Conservation (phyloP, 2,797 vertebrate genomes). For the Lindbergichthys nudifrons region DNA sequence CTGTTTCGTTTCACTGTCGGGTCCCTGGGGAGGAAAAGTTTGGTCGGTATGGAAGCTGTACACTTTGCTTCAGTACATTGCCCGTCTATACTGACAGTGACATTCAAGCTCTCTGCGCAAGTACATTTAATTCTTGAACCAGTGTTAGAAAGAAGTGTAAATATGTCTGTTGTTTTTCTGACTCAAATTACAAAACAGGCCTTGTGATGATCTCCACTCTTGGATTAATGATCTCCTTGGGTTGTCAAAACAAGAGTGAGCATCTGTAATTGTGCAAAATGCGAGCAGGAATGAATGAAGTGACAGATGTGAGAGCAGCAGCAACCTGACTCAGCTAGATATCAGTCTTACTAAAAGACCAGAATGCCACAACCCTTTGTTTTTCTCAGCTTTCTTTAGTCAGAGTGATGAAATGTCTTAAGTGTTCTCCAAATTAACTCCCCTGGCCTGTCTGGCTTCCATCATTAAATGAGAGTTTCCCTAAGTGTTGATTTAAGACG, state of each 20-base stretch:
- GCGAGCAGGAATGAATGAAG: constrained; percentile 25
- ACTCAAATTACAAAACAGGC: constrained; percentile 27
- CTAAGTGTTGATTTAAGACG: not conserved
- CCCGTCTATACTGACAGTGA: constrained; percentile 51
- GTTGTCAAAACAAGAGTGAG: constrained; percentile 17
- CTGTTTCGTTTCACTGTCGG: constrained; percentile 47
- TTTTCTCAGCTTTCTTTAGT: not conserved
- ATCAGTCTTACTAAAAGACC: not conserved
- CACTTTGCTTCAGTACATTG: constrained; percentile 48
- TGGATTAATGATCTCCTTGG: constrained; percentile 12
- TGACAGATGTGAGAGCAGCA: constrained; percentile 33
- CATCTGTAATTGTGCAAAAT: constrained; percentile 25
- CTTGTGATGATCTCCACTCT: constrained; percentile 3
- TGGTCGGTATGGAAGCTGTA: constrained; percentile 52
- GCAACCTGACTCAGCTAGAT: constrained; percentile 8
- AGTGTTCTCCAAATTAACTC: not conserved
- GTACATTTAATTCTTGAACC: constrained; percentile 4
- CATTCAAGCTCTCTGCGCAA: constrained; percentile 37
- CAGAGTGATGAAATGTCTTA: not conserved
- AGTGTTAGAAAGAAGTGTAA: constrained; percentile 16
- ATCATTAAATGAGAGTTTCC: constrained; percentile 4
- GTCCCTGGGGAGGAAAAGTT: constrained; percentile 65
- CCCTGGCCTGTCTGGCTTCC: not conserved
- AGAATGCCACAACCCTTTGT: not conserved
- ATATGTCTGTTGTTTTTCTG: constrained; percentile 42